phyloP scores from a whole-genome alignment of 2,113 vertebrate genomes.

The Prietella phreatophila region DNA sequence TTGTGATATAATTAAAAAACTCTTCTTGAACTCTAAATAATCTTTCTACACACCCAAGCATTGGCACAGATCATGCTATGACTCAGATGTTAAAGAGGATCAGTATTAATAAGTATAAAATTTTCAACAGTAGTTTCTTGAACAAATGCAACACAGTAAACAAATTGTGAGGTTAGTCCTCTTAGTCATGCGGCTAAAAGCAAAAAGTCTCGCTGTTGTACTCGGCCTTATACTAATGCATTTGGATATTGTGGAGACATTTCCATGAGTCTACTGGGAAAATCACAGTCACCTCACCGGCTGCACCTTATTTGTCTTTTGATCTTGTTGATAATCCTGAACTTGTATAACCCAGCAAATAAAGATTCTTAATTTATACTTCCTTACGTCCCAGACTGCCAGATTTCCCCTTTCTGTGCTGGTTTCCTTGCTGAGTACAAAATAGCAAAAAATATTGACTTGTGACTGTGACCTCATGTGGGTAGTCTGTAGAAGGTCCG shows the following conservation, averaged over 20 bases:
- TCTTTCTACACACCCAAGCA: not conserved
- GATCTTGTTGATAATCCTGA: not conserved
- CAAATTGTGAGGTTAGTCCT: not conserved
- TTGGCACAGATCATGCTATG: conserved; percentile 1
- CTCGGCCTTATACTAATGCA: not conserved
- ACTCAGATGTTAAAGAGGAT: not conserved
- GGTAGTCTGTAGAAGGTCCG: not conserved
- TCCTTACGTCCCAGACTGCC: not conserved
- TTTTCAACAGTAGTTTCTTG: conserved; percentile 13
- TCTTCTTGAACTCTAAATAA: conserved; percentile 17
- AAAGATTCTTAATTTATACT: not conserved
- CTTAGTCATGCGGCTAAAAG: conserved; percentile 6
- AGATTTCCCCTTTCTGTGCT: not conserved
- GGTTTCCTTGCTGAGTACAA: not conserved
- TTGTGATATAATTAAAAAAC: not conserved
- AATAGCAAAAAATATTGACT: not conserved
- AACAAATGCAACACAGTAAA: conserved; percentile 20
- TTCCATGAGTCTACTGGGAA: conserved; percentile 16
- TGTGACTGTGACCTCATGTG: not conserved
- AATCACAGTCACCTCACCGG: not conserved
- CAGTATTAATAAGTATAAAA: not conserved
- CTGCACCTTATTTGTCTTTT: not conserved
- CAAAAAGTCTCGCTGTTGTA: not conserved
- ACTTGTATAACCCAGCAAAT: not conserved
- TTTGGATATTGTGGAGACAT: not conserved